Conservation (phyloP, 2,797 vertebrate genomes). For the Ctenopoma multispine region DNA sequence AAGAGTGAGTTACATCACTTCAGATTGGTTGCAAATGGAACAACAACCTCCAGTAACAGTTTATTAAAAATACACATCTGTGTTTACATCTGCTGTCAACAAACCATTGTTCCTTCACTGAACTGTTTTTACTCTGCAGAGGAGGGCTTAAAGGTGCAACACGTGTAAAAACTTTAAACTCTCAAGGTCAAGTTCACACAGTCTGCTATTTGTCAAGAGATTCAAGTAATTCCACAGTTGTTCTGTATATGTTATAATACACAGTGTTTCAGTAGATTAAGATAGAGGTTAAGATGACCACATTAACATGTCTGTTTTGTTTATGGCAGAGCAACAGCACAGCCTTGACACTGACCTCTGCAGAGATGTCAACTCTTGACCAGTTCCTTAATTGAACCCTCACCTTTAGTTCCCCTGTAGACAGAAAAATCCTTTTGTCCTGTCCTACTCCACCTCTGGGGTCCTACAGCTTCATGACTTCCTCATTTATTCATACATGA, state of each 20-base stretch:
- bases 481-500: neutral
- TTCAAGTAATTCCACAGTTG: neutral
- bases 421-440: constrained; percentile 15
- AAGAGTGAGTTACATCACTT: too few relatives aligned
- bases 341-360: constrained; percentile 15
- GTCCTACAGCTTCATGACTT: neutral
- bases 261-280: constrained; percentile 3
- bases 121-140: neutral
- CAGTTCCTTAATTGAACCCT: constrained; percentile 13
- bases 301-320: constrained; percentile 16
- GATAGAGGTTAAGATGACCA: constrained; percentile 18
- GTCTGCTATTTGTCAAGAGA: neutral
- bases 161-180: neutral
- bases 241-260: neutral
- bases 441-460: neutral
- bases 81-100: neutral
- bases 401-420: constrained; percentile 17
- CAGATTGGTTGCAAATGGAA: too few relatives aligned
- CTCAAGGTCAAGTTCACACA: neutral
- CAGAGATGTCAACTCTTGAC: constrained; percentile 22
- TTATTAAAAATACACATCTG: neutral
- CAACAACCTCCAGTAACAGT: neutral
- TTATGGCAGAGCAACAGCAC: neutral
- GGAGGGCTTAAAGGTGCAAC: neutral
- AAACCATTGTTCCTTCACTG: neutral